Evolutionary conservation across 2,113 vertebrate species (phyloP).

Genomic region (Xiphophorus couchianus): DNA sequence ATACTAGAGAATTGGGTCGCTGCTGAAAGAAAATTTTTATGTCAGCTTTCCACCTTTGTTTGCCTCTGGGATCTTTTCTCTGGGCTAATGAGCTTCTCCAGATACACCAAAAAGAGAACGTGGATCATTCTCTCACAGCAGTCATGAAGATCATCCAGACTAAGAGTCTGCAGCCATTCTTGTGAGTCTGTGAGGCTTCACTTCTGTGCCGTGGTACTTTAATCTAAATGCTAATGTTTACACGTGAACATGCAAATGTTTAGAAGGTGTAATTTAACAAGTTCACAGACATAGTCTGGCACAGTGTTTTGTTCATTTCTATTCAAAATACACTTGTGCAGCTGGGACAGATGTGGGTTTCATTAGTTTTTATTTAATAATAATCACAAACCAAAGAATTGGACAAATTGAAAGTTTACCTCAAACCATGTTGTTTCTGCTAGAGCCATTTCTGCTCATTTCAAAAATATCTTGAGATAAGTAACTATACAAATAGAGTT

Average conservation of each 20-base stretch:
- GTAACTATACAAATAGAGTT: not conserved
- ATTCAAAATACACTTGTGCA: not conserved
- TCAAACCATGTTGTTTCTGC: not conserved
- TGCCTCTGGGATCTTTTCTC: slow-evolving; percentile 1
- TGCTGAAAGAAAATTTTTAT: slow-evolving; percentile 2
- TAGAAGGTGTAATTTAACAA: slow-evolving; percentile 10
- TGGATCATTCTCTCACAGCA: slow-evolving; percentile 9
- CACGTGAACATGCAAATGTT: not conserved
- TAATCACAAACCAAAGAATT: not conserved
- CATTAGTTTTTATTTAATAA: not conserved
- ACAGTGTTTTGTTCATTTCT: not conserved
- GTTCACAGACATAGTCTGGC: not conserved
- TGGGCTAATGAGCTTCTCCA: slow-evolving; percentile 18
- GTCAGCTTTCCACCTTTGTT: slow-evolving; percentile 18
- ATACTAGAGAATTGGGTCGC: slow-evolving; percentile 35
- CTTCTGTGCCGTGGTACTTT: slow-evolving; percentile 3
- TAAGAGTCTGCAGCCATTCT: not conserved
- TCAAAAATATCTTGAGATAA: not conserved
- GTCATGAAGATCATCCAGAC: not conserved
- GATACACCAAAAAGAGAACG: slow-evolving; percentile 4
- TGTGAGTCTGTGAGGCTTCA: not conserved
- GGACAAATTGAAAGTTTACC: not conserved
- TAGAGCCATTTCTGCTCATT: not conserved
- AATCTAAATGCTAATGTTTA: slow-evolving; percentile 25
- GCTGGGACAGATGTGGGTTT: not conserved